Evolutionary conservation across 2,113 vertebrate genomes (phyloP).

Genomic region (Sorex araneus): DNA sequence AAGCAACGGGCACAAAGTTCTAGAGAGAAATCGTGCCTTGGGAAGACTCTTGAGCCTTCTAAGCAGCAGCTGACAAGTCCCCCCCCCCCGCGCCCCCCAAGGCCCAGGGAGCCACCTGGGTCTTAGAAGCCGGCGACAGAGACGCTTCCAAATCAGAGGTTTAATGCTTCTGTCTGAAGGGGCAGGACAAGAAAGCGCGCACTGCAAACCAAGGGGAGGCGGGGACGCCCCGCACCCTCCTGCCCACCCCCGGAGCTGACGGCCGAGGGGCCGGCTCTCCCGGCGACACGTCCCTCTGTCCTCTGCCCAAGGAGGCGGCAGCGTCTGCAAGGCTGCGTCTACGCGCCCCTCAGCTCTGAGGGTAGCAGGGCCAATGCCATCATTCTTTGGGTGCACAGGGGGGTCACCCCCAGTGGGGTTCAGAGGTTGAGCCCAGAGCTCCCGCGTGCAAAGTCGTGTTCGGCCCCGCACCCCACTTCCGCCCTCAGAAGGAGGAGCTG

Average conservation of each 20-base stretch:
- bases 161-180: constrained; percentile 38
- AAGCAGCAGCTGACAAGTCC: neutral
- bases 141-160: neutral
- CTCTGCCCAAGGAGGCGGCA: no score
- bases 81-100: neutral
- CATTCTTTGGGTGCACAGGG: neutral
- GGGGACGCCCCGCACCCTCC: neutral
- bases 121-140: neutral
- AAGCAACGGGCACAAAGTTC: no score
- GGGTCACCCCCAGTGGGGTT: no score
- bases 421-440: no score
- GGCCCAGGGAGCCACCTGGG: neutral
- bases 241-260: no score
- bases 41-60: neutral
- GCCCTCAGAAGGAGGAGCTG: neutral
- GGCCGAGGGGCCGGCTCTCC: no score
- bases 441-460: no score
- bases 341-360: neutral
- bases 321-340: no score
- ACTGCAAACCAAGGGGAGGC: no score
- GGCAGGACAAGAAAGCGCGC: neutral
- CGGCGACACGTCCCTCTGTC: no score
- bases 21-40: neutral
- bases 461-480: no score
- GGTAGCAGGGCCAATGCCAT: neutral